Evolutionary conservation across 1,140 invertebrate genomes (phyloP).

Genomic region (Bathynomus jamesi): DNA sequence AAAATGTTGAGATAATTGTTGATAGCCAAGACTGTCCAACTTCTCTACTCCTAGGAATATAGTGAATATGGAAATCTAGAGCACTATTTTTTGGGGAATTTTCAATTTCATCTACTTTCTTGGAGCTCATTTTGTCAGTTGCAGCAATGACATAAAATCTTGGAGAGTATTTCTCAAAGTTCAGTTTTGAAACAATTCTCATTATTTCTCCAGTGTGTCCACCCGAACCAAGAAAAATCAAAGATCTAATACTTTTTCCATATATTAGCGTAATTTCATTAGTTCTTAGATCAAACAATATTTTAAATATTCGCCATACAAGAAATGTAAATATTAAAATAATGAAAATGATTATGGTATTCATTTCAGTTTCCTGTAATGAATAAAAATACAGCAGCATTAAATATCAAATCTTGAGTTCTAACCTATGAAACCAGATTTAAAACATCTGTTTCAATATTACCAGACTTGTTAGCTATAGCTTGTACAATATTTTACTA

Average conservation of each 20-base stretch:
- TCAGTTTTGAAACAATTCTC: constrained; percentile 55
- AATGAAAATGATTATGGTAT: too few species aligned
- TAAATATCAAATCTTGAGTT: too few species aligned
- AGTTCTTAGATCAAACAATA: background rate
- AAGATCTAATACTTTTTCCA: constrained; percentile 10
- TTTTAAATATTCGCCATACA: background rate
- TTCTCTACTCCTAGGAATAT: constrained; percentile 71
- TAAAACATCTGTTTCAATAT: too few species aligned
- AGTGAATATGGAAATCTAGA: constrained; percentile 5
- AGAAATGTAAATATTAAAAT: background rate
- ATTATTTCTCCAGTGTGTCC: constrained; percentile 88
- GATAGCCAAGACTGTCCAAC: constrained; percentile 78
- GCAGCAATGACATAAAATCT: constrained; percentile 69
- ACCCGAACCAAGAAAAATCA: constrained; percentile 30
- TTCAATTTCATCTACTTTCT: constrained; percentile 45
- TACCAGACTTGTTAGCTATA: too few species aligned
- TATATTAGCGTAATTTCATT: background rate
- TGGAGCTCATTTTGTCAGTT: constrained; percentile 64
- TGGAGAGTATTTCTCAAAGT: constrained; percentile 55
- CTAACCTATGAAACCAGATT: too few species aligned
- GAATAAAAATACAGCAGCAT: too few species aligned
- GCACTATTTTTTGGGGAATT: background rate
- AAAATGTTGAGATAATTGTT: constrained; percentile 66
- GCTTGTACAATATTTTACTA: too few species aligned
- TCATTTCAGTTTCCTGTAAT: too few species aligned